A percentile compares a stretch with the other conserved stretches of the same genome.
phyloP scores from a whole-genome alignment of 2,797 vertebrate species.

The Todus mexicanus region DNA sequence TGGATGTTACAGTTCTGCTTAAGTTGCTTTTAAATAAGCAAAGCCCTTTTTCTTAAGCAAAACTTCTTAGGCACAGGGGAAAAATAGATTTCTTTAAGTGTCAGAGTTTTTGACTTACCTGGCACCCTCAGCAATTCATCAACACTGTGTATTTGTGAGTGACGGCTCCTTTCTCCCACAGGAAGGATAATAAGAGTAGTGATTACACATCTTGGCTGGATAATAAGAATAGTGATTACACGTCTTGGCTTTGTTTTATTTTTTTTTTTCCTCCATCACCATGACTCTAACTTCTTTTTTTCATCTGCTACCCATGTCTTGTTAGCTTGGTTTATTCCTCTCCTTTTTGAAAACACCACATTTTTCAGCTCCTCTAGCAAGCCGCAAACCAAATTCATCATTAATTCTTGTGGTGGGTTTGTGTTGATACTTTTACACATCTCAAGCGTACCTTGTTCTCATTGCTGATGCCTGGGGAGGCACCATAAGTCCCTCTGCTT shows the following conservation, averaged over 20 bases:
- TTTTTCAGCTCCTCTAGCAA: background rate
- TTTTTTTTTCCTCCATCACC: background rate
- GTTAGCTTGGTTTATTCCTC: background rate
- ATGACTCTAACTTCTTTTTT: background rate
- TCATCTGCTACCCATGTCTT: background rate
- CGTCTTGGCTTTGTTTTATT: background rate
- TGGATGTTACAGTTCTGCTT: background rate
- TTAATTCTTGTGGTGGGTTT: background rate
- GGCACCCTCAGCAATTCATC: background rate
- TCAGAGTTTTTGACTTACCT: background rate
- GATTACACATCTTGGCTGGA: background rate
- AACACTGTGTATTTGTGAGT: background rate
- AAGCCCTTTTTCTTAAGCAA: background rate
- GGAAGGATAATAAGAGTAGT: background rate
- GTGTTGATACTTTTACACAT: background rate
- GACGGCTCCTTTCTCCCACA: background rate
- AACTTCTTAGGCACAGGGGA: background rate
- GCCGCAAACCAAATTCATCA: background rate
- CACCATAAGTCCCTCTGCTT: fast-evolving
- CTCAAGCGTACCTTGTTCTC: fast-evolving
- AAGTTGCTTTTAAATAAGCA: background rate
- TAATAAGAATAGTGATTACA: background rate
- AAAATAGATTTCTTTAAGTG: background rate
- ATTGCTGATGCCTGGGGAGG: background rate
- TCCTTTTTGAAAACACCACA: background rate